Evolutionary conservation across 2,113 vertebrate species (phyloP).

Genomic region (Epinephelus lanceolatus): DNA sequence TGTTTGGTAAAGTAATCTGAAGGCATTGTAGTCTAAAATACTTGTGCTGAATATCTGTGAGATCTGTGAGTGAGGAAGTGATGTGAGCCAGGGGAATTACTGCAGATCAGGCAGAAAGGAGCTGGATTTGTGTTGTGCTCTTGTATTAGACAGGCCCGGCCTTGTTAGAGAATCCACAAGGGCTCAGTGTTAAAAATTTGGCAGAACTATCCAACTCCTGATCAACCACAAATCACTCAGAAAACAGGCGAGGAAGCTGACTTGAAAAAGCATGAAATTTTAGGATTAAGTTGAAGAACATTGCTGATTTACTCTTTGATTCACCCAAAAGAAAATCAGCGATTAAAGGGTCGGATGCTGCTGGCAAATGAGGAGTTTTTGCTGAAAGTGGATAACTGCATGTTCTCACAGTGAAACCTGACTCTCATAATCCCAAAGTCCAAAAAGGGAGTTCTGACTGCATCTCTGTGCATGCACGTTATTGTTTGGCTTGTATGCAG

Average conservation of each 20-base stretch:
- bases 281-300: constrained; percentile 48
- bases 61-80: constrained; percentile 53
- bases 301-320: constrained; percentile 49
- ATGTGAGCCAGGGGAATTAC: constrained; percentile 65
- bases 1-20: constrained; percentile 8
- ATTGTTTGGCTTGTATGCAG: constrained; percentile 40
- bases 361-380: constrained; percentile 30
- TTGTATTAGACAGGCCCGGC: constrained; percentile 69
- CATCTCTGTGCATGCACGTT: constrained; percentile 36
- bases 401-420: constrained; percentile 52
- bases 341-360: constrained; percentile 42
- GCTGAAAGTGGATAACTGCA: constrained; percentile 35
- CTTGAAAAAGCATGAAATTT: constrained; percentile 50
- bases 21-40: constrained; percentile 13
- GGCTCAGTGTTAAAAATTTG: constrained; percentile 70
- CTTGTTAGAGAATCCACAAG: constrained; percentile 76
- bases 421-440: constrained; percentile 66
- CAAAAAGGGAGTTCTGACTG: constrained; percentile 28
- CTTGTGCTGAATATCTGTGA: constrained; percentile 13
- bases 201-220: constrained; percentile 59
- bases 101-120: constrained; percentile 65
- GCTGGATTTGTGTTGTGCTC: constrained; percentile 66
- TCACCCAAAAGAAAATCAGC: constrained; percentile 44
- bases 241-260: constrained; percentile 45
- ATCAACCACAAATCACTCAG: constrained; percentile 63